phyloP scores from a whole-genome alignment of 2,888 invertebrate species.

The Synanthedon myopaeformis region DNA sequence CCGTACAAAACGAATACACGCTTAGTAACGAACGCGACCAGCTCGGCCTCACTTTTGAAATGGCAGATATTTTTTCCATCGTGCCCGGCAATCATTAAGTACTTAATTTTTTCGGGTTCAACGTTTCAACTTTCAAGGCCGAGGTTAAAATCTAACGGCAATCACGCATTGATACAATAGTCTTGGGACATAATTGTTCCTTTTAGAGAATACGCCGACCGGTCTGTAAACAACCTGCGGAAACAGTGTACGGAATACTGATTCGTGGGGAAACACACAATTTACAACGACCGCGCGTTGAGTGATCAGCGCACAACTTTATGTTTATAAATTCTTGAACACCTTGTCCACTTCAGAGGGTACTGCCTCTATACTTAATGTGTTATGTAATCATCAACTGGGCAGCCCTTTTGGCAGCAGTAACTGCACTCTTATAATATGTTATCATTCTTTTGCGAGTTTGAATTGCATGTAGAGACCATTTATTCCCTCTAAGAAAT shows the following conservation, averaged over 20 bases:
- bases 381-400: background rate
- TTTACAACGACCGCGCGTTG: background rate
- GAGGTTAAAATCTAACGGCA: conserved; percentile 3
- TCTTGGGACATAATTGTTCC: conserved; percentile 30
- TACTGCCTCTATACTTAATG: background rate
- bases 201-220: conserved; percentile 17
- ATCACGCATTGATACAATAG: conserved; percentile 10
- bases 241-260: conserved; percentile 37
- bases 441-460: too few species aligned
- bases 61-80: conserved; percentile 31
- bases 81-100: conserved; percentile 22
- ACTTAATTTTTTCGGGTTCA: conserved; percentile 6
- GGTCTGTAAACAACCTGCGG: conserved; percentile 37
- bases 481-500: too few species aligned
- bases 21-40: conserved; percentile 44
- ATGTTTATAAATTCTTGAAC: background rate
- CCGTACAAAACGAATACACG: conserved; percentile 47
- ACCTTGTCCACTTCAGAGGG: background rate
- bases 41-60: conserved; percentile 38
- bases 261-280: conserved; percentile 49
- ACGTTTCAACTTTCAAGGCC: conserved; percentile 11
- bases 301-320: background rate
- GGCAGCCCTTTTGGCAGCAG: too few species aligned
- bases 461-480: too few species aligned
- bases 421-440: too few species aligned